These are phyloP conservation scores for Lamellibrachia columna DNA, from an alignment of 2,888 invertebrate genomes.

Conservation along the genomic window DNA sequence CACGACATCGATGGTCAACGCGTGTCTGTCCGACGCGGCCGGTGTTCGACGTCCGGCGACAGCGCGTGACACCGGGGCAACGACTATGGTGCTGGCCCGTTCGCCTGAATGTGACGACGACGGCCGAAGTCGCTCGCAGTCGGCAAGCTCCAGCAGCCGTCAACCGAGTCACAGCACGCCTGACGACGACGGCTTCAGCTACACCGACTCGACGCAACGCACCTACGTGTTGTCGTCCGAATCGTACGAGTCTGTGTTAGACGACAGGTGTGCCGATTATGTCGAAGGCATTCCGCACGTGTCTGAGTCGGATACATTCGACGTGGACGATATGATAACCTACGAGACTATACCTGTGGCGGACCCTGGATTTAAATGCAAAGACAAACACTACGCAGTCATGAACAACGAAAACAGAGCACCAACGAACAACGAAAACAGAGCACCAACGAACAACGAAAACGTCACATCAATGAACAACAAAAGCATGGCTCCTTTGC, in stretches of 20 bases:
- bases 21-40: too few relatives aligned
- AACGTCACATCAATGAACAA: background rate
- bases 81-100: background rate
- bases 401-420: background rate
- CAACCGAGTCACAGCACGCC: background rate
- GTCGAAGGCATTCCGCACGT: background rate
- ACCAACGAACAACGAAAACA: background rate
- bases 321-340: background rate
- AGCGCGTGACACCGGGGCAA: background rate
- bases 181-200: background rate
- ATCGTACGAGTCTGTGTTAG: background rate
- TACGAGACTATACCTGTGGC: background rate
- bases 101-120: background rate
- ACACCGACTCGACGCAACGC: background rate
- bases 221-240: background rate
- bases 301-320: background rate
- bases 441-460: background rate
- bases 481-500: background rate
- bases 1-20: background rate
- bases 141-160: background rate
- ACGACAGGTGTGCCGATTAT: background rate
- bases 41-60: background rate
- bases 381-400: background rate
- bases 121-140: background rate
- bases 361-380: background rate